phyloP scores from a whole-genome alignment of 2,797 vertebrate genomes.

The Loriculus beryllinus region DNA sequence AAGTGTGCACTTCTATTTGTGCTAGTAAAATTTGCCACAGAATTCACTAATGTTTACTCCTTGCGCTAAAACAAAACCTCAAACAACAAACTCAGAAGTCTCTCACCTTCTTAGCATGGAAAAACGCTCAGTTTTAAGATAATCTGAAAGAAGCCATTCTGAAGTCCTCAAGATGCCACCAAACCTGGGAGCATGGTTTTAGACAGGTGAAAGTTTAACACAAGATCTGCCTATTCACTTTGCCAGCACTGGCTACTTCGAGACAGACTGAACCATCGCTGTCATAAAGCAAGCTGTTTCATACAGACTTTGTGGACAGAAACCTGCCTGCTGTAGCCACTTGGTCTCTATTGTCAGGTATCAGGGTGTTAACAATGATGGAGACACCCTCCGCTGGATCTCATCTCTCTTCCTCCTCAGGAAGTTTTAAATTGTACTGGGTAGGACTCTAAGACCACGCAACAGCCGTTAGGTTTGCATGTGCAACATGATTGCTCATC shows the following conservation, averaged over 20 bases:
- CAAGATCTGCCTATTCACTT: background rate
- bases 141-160: background rate
- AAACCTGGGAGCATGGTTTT: background rate
- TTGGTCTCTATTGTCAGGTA: background rate
- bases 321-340: background rate
- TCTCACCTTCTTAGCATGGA: background rate
- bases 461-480: background rate
- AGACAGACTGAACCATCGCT: background rate
- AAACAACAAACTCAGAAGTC: background rate
- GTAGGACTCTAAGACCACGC: background rate
- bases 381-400: background rate
- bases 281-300: background rate
- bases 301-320: fast-evolving
- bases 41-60: background rate
- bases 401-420: background rate
- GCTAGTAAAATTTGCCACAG: background rate
- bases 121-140: background rate
- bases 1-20: background rate
- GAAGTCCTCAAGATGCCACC: background rate
- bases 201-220: background rate
- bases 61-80: background rate
- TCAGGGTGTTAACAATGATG: background rate
- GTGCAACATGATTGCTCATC: background rate
- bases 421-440: background rate
- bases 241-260: background rate